These are phyloP conservation scores for Spea multiplicata DNA, from an alignment of 2,113 vertebrate species.

Conservation along the genomic window DNA sequence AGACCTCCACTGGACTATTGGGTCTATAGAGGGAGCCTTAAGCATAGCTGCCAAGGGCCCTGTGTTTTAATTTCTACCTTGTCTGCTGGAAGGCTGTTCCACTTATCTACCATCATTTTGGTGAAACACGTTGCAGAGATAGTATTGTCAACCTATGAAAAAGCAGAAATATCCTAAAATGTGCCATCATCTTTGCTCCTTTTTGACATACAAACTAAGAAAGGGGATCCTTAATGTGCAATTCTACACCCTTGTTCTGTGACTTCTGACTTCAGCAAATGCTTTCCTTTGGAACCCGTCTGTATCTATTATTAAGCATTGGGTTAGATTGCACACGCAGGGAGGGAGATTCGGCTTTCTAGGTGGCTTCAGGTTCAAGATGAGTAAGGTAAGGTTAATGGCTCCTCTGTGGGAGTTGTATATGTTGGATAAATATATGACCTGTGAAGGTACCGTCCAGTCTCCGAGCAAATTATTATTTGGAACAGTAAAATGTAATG, in stretches of 20 bases:
- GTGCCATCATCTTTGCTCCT: not conserved
- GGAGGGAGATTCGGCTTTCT: not conserved
- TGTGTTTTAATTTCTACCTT: no score
- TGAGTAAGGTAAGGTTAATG: conserved; percentile 9
- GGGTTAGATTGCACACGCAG: not conserved
- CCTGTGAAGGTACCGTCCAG: not conserved
- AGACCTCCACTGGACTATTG: no score
- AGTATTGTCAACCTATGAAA: no score
- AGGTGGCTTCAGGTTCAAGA: not conserved
- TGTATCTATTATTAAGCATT: conserved; percentile 22
- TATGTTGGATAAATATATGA: not conserved
- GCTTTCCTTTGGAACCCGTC: not conserved
- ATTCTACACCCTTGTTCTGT: conserved; percentile 6
- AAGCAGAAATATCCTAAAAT: not conserved
- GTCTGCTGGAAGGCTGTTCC: no score
- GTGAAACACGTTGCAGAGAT: no score
- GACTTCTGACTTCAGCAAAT: conserved; percentile 6
- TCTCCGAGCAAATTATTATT: not conserved
- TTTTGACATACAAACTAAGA: conserved; percentile 3
- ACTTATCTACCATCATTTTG: no score
- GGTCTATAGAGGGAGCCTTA: no score
- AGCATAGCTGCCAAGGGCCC: no score
- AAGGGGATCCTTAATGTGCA: conserved; percentile 24
- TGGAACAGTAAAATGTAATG: not conserved
- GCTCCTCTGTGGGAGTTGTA: not conserved